A percentile compares a stretch with the other conserved stretches of the same genome.
phyloP scores from a whole-genome alignment of 2,797 vertebrate species.

The Hydrocynus forskahlii region DNA sequence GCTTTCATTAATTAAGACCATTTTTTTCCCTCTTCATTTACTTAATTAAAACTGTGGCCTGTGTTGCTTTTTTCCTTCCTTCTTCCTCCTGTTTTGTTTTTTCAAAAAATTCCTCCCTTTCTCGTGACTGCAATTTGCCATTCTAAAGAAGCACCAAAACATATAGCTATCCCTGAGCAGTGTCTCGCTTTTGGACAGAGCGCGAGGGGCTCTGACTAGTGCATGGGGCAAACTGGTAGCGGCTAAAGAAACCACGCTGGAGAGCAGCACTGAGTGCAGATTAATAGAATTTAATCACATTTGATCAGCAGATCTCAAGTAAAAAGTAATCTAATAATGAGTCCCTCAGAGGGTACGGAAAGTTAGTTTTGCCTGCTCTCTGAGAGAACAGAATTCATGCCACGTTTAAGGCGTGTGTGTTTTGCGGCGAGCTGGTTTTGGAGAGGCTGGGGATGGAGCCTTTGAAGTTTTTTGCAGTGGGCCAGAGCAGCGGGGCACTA shows the following conservation, averaged over 20 bases:
- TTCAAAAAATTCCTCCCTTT: slow-evolving; percentile 59
- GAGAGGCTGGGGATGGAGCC: slow-evolving; percentile 46
- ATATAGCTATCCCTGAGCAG: slow-evolving; percentile 23
- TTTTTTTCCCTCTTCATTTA: slow-evolving; percentile 70
- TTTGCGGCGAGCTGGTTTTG: slow-evolving; percentile 44
- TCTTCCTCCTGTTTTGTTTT: slow-evolving; percentile 57
- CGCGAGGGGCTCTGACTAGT: slow-evolving; percentile 30
- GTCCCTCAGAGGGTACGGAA: slow-evolving; percentile 58
- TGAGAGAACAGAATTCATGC: slow-evolving; percentile 55
- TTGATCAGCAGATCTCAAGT: slow-evolving; percentile 61
- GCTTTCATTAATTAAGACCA: slow-evolving; percentile 67
- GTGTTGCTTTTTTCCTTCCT: slow-evolving; percentile 66
- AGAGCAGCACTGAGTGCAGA: slow-evolving; percentile 28
- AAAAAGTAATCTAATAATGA: slow-evolving; percentile 64
- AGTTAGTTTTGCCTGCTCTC: slow-evolving; percentile 55
- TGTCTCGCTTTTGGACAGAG: slow-evolving; percentile 19
- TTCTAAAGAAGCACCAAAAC: slow-evolving; percentile 38
- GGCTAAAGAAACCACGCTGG: slow-evolving; percentile 38
- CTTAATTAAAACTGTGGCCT: slow-evolving; percentile 72
- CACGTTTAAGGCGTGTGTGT: slow-evolving; percentile 56
- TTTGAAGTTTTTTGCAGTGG: slow-evolving; percentile 58
- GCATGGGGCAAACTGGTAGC: slow-evolving; percentile 39
- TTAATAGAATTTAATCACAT: slow-evolving; percentile 52
- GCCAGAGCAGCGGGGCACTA: slow-evolving; percentile 36
- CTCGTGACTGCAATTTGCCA: slow-evolving; percentile 56